Evolutionary conservation across 64 coral and sea anemone genomes (phyloP).

Genomic region (Stichodactyla mertensii): DNA sequence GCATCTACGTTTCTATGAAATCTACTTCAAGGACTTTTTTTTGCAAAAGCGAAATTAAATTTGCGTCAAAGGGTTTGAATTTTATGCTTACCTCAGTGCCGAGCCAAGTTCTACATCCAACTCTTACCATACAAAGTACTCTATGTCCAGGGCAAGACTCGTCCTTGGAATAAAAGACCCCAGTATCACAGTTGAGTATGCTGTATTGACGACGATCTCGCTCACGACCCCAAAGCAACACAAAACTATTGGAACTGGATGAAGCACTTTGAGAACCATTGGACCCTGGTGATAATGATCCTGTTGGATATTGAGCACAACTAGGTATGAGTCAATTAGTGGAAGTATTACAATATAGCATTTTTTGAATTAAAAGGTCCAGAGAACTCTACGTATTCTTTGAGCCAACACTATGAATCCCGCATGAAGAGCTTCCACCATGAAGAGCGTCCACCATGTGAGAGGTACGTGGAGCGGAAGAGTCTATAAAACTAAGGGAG

Average conservation of each 20-base stretch:
- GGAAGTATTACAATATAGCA: no score
- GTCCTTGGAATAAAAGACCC: constrained; percentile 59
- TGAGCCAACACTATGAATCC: no score
- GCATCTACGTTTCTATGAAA: no score
- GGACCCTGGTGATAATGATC: background rate
- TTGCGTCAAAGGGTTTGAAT: background rate
- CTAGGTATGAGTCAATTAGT: no score
- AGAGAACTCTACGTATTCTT: no score
- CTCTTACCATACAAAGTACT: constrained; percentile 78
- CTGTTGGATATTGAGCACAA: background rate
- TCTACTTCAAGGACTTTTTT: no score
- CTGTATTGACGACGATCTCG: constrained; percentile 66
- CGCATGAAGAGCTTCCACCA: no score
- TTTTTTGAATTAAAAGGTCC: no score
- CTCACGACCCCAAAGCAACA: constrained; percentile 88
- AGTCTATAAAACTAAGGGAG: background rate
- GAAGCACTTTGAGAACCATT: background rate
- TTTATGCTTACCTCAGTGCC: constrained; percentile 75
- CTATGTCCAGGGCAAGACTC: constrained; percentile 71
- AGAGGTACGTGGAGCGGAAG: background rate
- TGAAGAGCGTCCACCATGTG: no score
- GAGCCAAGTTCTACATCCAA: constrained; percentile 83
- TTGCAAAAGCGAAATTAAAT: no score
- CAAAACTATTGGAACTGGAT: constrained; percentile 21
- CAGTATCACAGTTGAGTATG: constrained; percentile 86